These are phyloP conservation scores for Mycalesis mineus DNA, from an alignment of 2,888 invertebrate genomes.

Conservation along the genomic window DNA sequence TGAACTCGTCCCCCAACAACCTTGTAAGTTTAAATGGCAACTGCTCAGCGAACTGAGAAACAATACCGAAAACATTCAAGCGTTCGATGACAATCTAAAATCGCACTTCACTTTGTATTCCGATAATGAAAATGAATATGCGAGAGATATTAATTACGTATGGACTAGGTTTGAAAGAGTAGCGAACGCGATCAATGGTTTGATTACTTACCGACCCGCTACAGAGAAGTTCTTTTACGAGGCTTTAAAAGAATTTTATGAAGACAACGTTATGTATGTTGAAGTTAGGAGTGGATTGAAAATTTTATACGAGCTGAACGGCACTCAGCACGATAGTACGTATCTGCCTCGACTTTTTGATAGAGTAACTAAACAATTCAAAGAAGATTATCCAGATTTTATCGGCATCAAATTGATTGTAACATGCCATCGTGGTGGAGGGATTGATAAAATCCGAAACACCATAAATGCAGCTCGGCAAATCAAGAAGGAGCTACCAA, in stretches of 20 bases:
- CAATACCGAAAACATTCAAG: constrained; percentile 52
- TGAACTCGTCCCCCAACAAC: constrained; percentile 43
- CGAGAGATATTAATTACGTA: constrained; percentile 72
- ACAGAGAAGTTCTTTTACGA: constrained; percentile 81
- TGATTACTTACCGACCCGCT: constrained; percentile 80
- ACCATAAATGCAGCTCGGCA: constrained; percentile 52
- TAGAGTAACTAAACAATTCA: constrained; percentile 77
- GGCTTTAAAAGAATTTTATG: constrained; percentile 79
- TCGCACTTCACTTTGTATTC: constrained; percentile 75
- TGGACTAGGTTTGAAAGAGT: constrained; percentile 80
- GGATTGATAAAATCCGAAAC: constrained; percentile 54
- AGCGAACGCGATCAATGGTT: constrained; percentile 68
- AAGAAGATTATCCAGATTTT: constrained; percentile 79
- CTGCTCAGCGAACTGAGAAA: constrained; percentile 69
- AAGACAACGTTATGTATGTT: constrained; percentile 84
- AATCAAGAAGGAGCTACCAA: constrained; percentile 76
- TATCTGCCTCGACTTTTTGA: constrained; percentile 78
- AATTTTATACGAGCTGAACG: constrained; percentile 80
- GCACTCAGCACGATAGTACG: constrained; percentile 67
- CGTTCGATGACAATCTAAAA: constrained; percentile 74
- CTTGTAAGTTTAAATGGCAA: constrained; percentile 66
- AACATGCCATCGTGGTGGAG: constrained; percentile 44
- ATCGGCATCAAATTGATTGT: constrained; percentile 83
- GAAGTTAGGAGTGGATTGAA: constrained; percentile 82
- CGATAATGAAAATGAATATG: constrained; percentile 37